These are phyloP conservation scores for Sebastes oblongus DNA, from an alignment of 2,797 vertebrate genomes.

Conservation along the genomic window DNA sequence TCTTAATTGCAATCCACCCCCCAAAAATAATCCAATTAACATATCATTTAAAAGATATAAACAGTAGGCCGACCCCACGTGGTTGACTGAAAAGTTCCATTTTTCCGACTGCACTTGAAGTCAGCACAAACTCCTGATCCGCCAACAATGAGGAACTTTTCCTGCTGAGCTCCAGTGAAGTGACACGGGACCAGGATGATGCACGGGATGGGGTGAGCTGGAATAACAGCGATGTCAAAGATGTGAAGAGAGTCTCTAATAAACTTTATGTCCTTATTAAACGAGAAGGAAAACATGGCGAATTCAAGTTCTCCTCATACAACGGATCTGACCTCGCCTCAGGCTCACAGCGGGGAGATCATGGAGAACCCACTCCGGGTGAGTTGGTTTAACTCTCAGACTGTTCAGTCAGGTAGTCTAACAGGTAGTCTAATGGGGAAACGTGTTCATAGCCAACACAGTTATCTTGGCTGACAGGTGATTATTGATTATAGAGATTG, in stretches of 20 bases:
- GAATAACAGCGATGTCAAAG: not conserved
- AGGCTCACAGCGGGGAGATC: constrained; percentile 47
- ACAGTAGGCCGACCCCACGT: fast-evolving
- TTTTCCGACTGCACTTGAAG: constrained; percentile 24
- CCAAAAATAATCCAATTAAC: not conserved
- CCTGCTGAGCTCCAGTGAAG: not conserved
- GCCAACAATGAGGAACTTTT: constrained; percentile 27
- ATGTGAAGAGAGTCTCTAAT: constrained; percentile 26
- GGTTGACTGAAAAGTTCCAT: fast-evolving
- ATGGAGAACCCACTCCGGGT: constrained; percentile 73
- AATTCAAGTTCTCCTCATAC: constrained; percentile 42
- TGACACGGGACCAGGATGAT: constrained; percentile 10
- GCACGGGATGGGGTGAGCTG: constrained; percentile 32
- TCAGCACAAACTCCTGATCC: constrained; percentile 23
- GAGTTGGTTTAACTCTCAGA: constrained; percentile 1
- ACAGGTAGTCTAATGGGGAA: not conserved
- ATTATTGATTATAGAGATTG: too few species aligned
- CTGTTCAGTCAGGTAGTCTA: too few species aligned
- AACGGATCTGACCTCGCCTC: not conserved
- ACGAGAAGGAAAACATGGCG: constrained; percentile 55
- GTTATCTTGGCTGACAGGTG: too few species aligned
- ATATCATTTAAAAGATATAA: not conserved
- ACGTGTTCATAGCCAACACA: not conserved
- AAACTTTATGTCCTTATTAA: not conserved
- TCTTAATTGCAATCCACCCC: not conserved